These are phyloP conservation scores for Peromyscus polionotus DNA, from an alignment of 2,113 vertebrate species.

Conservation along the genomic window DNA sequence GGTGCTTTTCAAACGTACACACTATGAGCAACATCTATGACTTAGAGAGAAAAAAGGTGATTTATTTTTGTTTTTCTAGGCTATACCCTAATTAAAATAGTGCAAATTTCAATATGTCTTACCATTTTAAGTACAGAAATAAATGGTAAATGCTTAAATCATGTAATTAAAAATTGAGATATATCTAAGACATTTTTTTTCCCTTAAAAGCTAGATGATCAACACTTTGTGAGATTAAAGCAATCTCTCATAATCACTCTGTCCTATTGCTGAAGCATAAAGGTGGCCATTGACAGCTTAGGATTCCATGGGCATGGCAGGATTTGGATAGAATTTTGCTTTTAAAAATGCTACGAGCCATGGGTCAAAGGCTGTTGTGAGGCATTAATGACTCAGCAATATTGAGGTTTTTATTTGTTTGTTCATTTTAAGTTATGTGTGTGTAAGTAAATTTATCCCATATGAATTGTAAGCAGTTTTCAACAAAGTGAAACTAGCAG, in stretches of 20 bases:
- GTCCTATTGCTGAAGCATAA: not conserved
- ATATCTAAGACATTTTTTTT: conserved; percentile 7
- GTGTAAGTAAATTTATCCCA: conserved; percentile 35
- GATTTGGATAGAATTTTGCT: conserved; percentile 39
- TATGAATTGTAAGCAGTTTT: conserved; percentile 64
- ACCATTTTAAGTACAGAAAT: conserved; percentile 38
- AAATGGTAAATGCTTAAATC: not conserved
- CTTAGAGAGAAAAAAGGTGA: not conserved
- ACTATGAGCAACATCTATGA: not conserved
- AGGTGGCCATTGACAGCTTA: not conserved
- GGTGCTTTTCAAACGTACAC: not conserved
- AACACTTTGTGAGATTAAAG: not conserved
- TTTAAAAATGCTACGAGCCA: not conserved
- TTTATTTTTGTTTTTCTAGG: not conserved
- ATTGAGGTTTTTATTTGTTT: not conserved
- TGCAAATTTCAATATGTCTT: conserved; percentile 6
- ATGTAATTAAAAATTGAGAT: not conserved
- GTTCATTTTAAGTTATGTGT: not conserved
- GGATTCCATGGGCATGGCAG: not conserved
- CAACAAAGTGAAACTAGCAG: conserved; percentile 75
- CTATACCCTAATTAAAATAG: conserved; percentile 56
- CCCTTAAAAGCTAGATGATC: not conserved
- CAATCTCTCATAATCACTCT: not conserved
- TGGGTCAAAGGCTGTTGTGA: not conserved
- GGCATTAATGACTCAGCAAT: not conserved